Evolutionary conservation across 2,797 vertebrate genomes (phyloP).

Genomic region (Sebastes jordani): DNA sequence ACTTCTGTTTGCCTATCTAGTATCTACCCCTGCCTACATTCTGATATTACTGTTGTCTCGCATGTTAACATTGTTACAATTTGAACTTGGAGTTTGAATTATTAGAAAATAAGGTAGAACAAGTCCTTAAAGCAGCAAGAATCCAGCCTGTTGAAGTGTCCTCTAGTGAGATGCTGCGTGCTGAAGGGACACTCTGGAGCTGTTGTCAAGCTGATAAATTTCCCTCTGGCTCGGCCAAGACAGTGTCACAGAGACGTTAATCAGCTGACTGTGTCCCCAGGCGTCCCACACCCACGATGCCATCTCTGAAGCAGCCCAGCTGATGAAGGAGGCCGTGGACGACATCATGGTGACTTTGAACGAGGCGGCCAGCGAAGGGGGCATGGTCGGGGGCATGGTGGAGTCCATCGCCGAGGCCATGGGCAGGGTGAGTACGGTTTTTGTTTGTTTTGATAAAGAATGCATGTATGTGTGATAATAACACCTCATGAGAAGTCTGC

Average conservation of each 20-base stretch:
- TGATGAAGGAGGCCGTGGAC: constrained; percentile 98
- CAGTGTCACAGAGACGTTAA: constrained; percentile 36
- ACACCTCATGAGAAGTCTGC: neutral
- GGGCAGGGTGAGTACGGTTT: constrained; percentile 86
- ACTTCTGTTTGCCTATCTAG: neutral
- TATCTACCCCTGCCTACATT: neutral
- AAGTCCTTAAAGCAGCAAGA: neutral
- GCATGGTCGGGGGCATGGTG: constrained; percentile 97
- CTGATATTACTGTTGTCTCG: neutral
- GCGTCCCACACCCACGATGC: constrained; percentile 95
- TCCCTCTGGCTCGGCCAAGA: constrained; percentile 14
- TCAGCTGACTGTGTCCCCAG: constrained; percentile 72
- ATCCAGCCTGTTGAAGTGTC: neutral
- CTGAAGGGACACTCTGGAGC: constrained; percentile 8
- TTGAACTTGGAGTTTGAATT: neutral
- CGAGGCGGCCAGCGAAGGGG: constrained; percentile 96
- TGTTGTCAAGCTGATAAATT: constrained; percentile 31
- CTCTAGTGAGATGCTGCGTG: neutral
- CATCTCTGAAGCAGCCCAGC: constrained; percentile 92
- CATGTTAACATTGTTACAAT: neutral
- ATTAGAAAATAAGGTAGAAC: neutral
- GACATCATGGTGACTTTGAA: constrained; percentile 98
- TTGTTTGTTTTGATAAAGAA: neutral
- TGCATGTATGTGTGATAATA: neutral
- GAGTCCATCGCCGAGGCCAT: constrained; percentile 95